Base-by-base conservation (phyloP, 1,140 invertebrate species). In the Procambarus virginalis region DNA sequence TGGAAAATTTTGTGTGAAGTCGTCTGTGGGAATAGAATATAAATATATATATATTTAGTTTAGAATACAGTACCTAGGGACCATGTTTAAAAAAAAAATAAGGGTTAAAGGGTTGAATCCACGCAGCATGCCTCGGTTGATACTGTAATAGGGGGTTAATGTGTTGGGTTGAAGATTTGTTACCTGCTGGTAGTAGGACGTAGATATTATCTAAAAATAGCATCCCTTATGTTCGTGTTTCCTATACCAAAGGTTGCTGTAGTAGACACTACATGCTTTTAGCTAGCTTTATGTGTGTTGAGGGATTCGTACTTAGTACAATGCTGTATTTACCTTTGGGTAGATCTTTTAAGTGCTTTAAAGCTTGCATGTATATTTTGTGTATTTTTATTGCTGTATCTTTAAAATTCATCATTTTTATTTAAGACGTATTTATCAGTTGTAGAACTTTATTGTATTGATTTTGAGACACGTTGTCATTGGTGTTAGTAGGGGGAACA, bases 261-360 rank as follows among this genome's bases (percentile, higher is more conserved):
- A 73, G 68, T 73, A 22, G 68, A 73, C n/a, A 73, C 68, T 73
- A 73, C 68, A 34, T 73, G 68, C 68, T 73, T 73, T 73, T 73
- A 73, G 68, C 68, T 73, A 73, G 68, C 68, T 73, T 73, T 73
- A 73, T 73, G 68, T 68, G 64, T 73, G 68, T 73, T 73, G 68
- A 34, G 68, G 68, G 68, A 73, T 73, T 73, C n/a, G n/a, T 73
- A 73, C 68, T 73, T 73, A 73, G 68, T 73, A 73, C 68, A 73
- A 73, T 73, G 68, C 68, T 20, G 68, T 73, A 73, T 73, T 20
- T 73, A 73, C 34, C n/a, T 73, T 34, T 73, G 34, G 68, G 34
- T 73, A 20, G 4, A 73, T 73, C 68, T 34, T 73, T 17, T 8
- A 73, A 73, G 60, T 73, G 68, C 68, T 73, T 73, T 73, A 73